A percentile compares a stretch with the other conserved stretches of the same genome.
These are phyloP conservation scores for Macrosiphum euphorbiae DNA, from an alignment of 2,888 invertebrate species.

Conservation along the genomic window DNA sequence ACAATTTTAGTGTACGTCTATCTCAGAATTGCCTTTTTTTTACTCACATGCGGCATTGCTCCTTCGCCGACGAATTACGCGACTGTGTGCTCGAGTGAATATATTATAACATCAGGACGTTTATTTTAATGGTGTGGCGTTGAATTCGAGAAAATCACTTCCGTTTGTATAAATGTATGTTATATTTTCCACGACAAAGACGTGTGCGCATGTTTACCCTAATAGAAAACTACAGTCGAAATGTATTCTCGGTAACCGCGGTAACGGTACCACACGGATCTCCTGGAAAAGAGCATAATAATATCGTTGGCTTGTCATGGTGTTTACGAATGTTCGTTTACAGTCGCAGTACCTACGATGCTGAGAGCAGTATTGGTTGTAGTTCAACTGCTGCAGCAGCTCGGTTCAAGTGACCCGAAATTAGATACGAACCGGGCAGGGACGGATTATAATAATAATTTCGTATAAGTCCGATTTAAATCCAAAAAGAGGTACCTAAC, in stretches of 20 bases:
- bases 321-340: not conserved
- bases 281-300: not conserved
- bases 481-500: not conserved
- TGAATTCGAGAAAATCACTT: not conserved
- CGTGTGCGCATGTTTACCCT: not conserved
- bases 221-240: not conserved
- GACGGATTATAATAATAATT: not conserved
- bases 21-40: not conserved
- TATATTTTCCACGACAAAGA: not conserved
- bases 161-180: not conserved
- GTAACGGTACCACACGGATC: not conserved
- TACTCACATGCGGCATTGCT: not conserved
- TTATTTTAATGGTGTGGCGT: not conserved
- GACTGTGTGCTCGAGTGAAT: not conserved
- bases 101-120: not conserved
- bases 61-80: not conserved
- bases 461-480: not conserved
- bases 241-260: not conserved
- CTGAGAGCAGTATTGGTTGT: not conserved
- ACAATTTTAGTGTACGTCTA: not conserved
- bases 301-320: not conserved
- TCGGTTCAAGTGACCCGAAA: not conserved
- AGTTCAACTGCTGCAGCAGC: not conserved
- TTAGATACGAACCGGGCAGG: not conserved
- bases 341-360: not conserved